Conservation (phyloP, 2,113 vertebrate genomes). For the Colinus virginianus region DNA sequence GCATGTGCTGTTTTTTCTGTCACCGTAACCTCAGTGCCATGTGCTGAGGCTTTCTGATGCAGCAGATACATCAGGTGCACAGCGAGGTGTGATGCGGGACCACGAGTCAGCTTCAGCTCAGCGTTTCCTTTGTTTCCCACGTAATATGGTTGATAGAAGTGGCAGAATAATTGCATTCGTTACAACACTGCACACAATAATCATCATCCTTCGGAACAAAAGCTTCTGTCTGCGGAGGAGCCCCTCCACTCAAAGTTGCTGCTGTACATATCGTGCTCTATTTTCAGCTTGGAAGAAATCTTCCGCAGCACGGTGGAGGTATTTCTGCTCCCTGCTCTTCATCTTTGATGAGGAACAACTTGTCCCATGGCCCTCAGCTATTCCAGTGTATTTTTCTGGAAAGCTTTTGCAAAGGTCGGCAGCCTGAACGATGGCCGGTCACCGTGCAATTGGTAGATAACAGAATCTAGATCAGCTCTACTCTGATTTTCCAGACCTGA, state of each 20-base stretch:
- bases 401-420: neutral
- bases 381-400: neutral
- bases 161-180: conserved; percentile 36
- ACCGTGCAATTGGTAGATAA: fast-evolving
- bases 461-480: neutral
- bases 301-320: neutral
- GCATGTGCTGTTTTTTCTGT: conserved; percentile 21
- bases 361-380: neutral
- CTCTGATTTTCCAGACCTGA: neutral
- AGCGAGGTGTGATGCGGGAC: neutral
- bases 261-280: neutral
- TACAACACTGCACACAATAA: neutral
- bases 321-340: neutral
- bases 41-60: conserved; percentile 20
- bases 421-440: neutral
- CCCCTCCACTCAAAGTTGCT: neutral
- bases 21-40: neutral
- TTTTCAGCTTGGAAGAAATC: neutral
- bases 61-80: neutral
- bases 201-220: neutral
- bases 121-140: conserved; percentile 3
- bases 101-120: neutral
- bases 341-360: neutral
- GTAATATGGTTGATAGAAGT: conserved; percentile 18
- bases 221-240: neutral